Percentiles rank a stretch among this genome's conserved stretches.
Evolutionary conservation across 2,888 invertebrate genomes (phyloP).

Genomic region (Panzeria rudis): DNA sequence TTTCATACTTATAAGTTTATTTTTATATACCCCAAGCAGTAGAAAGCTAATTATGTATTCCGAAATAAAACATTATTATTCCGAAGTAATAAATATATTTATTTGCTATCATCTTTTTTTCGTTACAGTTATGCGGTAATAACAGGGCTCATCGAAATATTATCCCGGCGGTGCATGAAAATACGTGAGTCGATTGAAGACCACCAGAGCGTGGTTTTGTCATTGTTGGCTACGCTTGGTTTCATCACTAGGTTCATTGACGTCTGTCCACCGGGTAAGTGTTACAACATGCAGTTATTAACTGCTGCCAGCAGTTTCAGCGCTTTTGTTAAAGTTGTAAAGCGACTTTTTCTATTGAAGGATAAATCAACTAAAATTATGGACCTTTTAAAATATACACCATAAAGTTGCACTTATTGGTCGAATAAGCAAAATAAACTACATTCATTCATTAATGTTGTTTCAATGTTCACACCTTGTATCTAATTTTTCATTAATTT

Average conservation of each 20-base stretch:
- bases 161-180: conserved; percentile 88
- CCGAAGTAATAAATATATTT: neutral
- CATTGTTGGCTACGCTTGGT: conserved; percentile 83
- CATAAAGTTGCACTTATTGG: conserved; percentile 25
- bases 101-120: conserved; percentile 2
- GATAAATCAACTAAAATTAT: conserved; percentile 6
- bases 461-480: conserved; percentile 69
- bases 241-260: conserved; percentile 83
- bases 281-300: conserved; percentile 15
- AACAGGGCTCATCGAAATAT: conserved; percentile 91
- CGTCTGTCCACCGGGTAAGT: conserved; percentile 83
- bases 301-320: neutral
- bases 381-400: conserved; percentile 20
- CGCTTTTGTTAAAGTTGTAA: neutral
- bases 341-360: neutral
- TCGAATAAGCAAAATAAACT: conserved; percentile 17
- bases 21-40: too few species aligned
- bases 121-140: conserved; percentile 89
- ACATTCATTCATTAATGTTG: conserved; percentile 43
- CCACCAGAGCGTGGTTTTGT: conserved; percentile 83
- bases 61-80: too few species aligned
- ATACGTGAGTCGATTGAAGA: conserved; percentile 87
- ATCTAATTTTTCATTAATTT: conserved; percentile 71
- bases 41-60: too few species aligned
- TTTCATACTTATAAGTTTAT: too few species aligned